Conservation (phyloP, 2,888 invertebrate genomes). For the Tethea ocularis region DNA sequence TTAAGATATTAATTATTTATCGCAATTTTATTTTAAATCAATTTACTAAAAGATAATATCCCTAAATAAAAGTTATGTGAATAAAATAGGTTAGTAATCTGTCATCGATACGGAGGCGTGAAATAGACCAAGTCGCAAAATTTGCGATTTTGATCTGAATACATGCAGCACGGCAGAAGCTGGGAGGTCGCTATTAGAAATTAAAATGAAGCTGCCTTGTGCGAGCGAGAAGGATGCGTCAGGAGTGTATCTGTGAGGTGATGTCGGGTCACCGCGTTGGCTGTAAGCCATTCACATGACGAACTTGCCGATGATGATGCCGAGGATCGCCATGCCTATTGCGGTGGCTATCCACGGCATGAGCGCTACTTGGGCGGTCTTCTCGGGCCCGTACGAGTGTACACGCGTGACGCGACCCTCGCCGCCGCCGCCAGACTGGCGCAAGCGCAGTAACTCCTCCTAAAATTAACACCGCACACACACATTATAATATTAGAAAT, state of each 20-base stretch:
- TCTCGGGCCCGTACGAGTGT: conserved; percentile 81
- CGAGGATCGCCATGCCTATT: conserved; percentile 87
- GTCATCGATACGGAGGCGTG: conserved; percentile 6
- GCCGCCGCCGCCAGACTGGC: conserved; percentile 62
- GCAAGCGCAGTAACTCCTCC: conserved; percentile 87
- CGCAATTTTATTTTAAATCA: too few relatives aligned
- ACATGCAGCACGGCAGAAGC: conserved; percentile 25
- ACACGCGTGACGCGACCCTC: conserved; percentile 66
- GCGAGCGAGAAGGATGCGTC: conserved; percentile 51
- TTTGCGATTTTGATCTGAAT: conserved; percentile 11
- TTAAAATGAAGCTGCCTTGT: conserved; percentile 56
- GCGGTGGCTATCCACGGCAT: conserved; percentile 87
- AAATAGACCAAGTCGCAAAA: conserved; percentile 8
- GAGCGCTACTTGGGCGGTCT: conserved; percentile 82
- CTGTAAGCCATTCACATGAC: conserved; percentile 86
- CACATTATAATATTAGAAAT: too few relatives aligned
- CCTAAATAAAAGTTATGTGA: not conserved
- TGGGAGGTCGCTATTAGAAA: conserved; percentile 37
- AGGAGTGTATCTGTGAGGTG: conserved; percentile 64
- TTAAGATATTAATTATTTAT: not conserved
- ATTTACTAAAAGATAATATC: not conserved
- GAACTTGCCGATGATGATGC: conserved; percentile 91
- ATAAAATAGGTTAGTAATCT: not conserved
- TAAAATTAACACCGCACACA: conserved; percentile 40
- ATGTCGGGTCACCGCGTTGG: conserved; percentile 56